phyloP scores from a whole-genome alignment of 2,797 vertebrate species.

The Coranthus polyacanthus region DNA sequence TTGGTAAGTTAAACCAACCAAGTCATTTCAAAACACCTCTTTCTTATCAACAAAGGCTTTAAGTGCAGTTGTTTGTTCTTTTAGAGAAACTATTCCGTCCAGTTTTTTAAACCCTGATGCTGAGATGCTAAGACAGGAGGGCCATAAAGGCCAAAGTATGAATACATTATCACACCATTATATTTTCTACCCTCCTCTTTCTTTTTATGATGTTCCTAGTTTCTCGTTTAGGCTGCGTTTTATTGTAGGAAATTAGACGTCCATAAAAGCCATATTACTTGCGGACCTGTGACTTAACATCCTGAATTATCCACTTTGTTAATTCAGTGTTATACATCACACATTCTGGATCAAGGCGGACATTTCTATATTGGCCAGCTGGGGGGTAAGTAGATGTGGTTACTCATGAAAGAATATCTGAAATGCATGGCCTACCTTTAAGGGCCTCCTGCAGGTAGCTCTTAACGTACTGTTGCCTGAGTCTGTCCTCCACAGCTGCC shows the following conservation, averaged over 20 bases:
- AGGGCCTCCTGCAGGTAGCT: conserved; percentile 91
- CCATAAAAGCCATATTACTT: conserved; percentile 57
- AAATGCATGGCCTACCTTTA: conserved; percentile 85
- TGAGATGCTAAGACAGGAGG: conserved; percentile 13
- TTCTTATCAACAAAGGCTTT: too few species aligned
- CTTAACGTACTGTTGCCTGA: conserved; percentile 90
- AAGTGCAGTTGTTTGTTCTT: too few species aligned
- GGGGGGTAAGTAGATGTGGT: too few species aligned
- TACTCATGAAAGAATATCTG: background rate
- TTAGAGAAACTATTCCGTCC: too few species aligned
- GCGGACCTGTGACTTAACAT: conserved; percentile 11
- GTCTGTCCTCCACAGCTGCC: conserved; percentile 84
- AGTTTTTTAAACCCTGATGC: too few species aligned
- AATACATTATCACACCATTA: too few species aligned
- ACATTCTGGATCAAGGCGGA: background rate
- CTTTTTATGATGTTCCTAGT: conserved; percentile 71
- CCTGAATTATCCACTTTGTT: conserved; percentile 16
- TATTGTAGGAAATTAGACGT: conserved; percentile 44
- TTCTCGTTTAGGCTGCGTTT: conserved; percentile 55
- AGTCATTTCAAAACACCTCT: too few species aligned
- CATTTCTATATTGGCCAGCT: background rate
- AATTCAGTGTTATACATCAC: background rate
- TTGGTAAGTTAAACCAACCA: too few species aligned
- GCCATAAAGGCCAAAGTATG: conserved; percentile 46
- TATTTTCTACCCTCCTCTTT: conserved; percentile 6